These are phyloP conservation scores for Mastacembelus armatus DNA, from an alignment of 2,797 vertebrate species.

Conservation along the genomic window DNA sequence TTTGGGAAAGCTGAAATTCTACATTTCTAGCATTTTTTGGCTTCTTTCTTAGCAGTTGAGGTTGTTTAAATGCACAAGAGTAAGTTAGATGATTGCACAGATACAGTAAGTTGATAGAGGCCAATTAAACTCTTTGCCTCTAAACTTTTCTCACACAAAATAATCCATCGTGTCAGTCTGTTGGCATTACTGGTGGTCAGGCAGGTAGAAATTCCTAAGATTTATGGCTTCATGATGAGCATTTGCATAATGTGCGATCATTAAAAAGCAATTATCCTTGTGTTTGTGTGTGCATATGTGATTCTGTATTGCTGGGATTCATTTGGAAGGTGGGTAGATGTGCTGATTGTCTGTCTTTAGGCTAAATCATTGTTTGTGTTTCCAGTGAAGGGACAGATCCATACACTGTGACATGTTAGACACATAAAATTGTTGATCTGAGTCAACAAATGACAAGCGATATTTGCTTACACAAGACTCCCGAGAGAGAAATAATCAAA, in stretches of 20 bases:
- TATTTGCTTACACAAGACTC: conserved; percentile 30
- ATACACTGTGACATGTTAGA: conserved; percentile 42
- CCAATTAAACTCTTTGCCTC: conserved; percentile 12
- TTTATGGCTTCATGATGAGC: conserved; percentile 76
- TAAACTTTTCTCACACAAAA: conserved; percentile 26
- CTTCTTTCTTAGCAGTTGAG: conserved; percentile 7
- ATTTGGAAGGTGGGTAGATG: conserved; percentile 54
- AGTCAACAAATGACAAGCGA: conserved; percentile 32
- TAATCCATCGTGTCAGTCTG: conserved; percentile 39
- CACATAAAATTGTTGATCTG: conserved; percentile 36
- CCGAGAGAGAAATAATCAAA: conserved; percentile 13
- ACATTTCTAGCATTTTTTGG: not conserved
- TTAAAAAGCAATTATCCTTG: conserved; percentile 85
- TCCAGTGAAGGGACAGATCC: conserved; percentile 39
- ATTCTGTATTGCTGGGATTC: conserved; percentile 58
- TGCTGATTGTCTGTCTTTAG: conserved; percentile 51
- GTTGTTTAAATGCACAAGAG: conserved; percentile 16
- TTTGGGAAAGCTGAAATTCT: not conserved
- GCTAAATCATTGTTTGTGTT: conserved; percentile 57
- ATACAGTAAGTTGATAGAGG: not conserved
- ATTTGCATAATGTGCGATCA: conserved; percentile 87
- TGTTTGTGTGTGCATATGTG: conserved; percentile 47
- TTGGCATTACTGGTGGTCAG: conserved; percentile 66
- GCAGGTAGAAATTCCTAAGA: conserved; percentile 75
- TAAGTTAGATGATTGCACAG: not conserved